Base-by-base conservation (phyloP, 1,140 invertebrate genomes). In the Nephila pilipes region DNA sequence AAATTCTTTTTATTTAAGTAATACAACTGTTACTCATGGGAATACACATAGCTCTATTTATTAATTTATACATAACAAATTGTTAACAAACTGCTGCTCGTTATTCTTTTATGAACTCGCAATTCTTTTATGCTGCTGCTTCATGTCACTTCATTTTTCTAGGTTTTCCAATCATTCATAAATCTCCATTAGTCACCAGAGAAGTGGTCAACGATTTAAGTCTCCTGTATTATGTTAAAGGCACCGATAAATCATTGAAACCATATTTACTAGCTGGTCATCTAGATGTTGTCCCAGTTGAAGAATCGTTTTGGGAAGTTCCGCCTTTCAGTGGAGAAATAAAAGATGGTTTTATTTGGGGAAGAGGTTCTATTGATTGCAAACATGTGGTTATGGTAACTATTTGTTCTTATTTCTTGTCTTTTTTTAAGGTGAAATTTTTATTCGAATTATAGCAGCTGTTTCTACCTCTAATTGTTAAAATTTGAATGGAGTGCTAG, bases 241-340 rank as follows among this genome's bases (percentile, higher is more conserved):
- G 96, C 18, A 94, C 85, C 25, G 95, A 96, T 94, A 12, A 93
- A 57, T 94, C 81, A 16, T 94, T 96, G 25, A 95, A 95, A 60
- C 96, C 96, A 1, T 96, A 96, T 94, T 93, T 97, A 93, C 94
- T 97, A 81, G 95, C 95, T 87, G 95, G 96, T 29, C 96, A 97
- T 94, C 94, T 97, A 85, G 96, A 97, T 95, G 96, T 97, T 55
- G 96, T 97, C 2, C 96, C 96, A 29, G 96, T 95, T 25, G 95
- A 95, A n/a, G 94, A 95, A 22, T 94, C 95, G 6, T 93, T 94
- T 10, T 97, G 96, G 96, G 95, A 95, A 14, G 94, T 95, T 55
- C 95, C 95, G 46, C 96, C 96, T 55, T 97, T 97, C 94, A 95
- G 94, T 57, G 96, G 96, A 10, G 94, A 95, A 36, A 95, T 96